Evolutionary conservation across 1,140 invertebrate genomes (phyloP).

Genomic region (Drosophila busckii): DNA sequence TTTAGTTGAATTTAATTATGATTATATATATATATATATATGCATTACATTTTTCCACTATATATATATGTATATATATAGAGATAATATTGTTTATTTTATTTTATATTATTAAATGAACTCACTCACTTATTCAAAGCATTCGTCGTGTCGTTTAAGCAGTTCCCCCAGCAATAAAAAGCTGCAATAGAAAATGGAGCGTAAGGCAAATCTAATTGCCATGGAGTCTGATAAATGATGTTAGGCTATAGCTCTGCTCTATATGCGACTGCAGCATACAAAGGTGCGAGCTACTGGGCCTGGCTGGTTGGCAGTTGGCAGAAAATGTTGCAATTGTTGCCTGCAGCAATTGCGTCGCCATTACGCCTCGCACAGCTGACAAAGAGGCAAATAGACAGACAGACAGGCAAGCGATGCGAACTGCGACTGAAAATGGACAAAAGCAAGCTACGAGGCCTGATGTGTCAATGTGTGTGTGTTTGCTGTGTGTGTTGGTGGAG

Average conservation of each 20-base stretch:
- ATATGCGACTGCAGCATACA: slow-evolving; percentile 19
- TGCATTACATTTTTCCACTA: too few relatives aligned
- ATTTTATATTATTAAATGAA: too few relatives aligned
- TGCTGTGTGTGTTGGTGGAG: slow-evolving; percentile 30
- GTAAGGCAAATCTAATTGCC: slow-evolving; percentile 71
- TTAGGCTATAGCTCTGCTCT: too few relatives aligned
- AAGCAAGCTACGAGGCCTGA: slow-evolving; percentile 17
- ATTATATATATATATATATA: too few relatives aligned
- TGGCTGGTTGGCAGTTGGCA: slow-evolving; percentile 20
- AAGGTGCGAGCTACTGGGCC: slow-evolving; percentile 13
- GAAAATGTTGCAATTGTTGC: slow-evolving; percentile 59
- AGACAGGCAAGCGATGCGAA: slow-evolving; percentile 45
- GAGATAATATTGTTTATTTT: too few relatives aligned
- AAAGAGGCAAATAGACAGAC: slow-evolving; percentile 18
- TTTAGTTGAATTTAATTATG: too few relatives aligned
- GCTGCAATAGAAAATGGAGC: slow-evolving; percentile 44
- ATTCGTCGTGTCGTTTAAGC: too few relatives aligned
- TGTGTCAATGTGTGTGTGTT: not conserved
- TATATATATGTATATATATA: not conserved
- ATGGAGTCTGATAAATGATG: slow-evolving; percentile 74
- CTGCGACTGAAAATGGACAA: too few relatives aligned
- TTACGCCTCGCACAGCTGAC: slow-evolving; percentile 10
- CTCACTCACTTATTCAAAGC: too few relatives aligned
- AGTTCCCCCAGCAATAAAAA: slow-evolving; percentile 6
- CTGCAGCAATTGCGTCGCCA: slow-evolving; percentile 27